Evolutionary conservation across 30 jellyfish, hydroid and myxozoan genomes (phyloP), one percentile per base, ranked within the genome.

Genomic region (Aurelia coerulea): DNA sequence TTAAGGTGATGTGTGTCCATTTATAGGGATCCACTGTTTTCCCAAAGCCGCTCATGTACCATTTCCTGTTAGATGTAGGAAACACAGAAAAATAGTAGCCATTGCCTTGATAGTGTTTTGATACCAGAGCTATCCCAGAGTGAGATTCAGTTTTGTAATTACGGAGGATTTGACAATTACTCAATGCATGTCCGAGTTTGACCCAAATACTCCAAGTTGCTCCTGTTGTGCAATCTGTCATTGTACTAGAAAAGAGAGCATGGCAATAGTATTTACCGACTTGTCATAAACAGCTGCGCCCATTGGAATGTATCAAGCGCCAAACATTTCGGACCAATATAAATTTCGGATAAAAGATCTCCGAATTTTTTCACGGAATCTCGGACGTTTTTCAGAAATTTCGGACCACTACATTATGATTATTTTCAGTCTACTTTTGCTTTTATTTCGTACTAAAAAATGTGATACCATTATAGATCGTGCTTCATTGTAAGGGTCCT

Each of bases 161-260:
- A 31, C 7, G 18, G 8, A 70, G 19, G 58, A 70, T 41, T 29
- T n/a, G 32, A 31, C 64, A 32, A 2, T 1, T 35, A 19, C 23
- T 35, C 34, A 11, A 12, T 51, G 19, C 66, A 52, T 70, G 18
- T 19, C 62, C 5, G 8, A 70, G 15, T 56, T 70, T 70, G 19
- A 70, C 53, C 80, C 80, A 70, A 41, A 70, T 29, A 23, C 63
- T 51, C 62, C 23, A 70, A 7, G 80, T 34, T 14, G 46, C 53
- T 11, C 80, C 80, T 17, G 37, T 35, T 10, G 63, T 70, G 64
- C 80, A 70, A 23, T 51, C 80, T 32, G 53, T 56, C n/a, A 70
- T 23, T 7, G 34, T 32, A 12, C 80, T 70, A 41, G 32, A 16
- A 70, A n/a, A 35, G 32, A 10, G 65, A 29, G 13, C 13, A 46